Conservation (phyloP, 1,140 invertebrate species). For the Calephelis virginiensis region DNA sequence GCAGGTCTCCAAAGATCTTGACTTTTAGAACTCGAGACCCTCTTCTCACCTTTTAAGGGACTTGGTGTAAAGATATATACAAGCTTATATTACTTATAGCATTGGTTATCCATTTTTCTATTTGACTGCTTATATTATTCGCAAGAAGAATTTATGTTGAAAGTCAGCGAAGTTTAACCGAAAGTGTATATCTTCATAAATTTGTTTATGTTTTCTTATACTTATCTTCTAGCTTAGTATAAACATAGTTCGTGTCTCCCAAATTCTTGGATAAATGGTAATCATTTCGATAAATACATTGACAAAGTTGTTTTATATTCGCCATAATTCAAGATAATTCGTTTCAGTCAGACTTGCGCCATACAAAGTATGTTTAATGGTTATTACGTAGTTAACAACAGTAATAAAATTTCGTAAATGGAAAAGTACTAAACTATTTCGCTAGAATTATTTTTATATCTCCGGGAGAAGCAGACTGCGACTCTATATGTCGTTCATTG, state of each 20-base stretch:
- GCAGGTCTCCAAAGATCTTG: no score
- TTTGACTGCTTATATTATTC: no score
- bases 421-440: constrained; percentile 2
- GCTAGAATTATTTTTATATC: constrained; percentile 5
- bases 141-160: no score
- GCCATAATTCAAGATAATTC: constrained; percentile 17
- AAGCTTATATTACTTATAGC: no score
- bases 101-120: no score
- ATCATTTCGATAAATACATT: constrained; percentile 8
- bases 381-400: constrained; percentile 15
- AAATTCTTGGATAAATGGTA: background rate
- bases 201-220: no score
- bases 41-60: no score
- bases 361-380: constrained; percentile 18
- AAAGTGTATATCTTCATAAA: no score
- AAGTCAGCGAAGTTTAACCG: no score
- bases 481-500: background rate
- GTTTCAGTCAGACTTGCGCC: constrained; percentile 3
- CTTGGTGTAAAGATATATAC: no score
- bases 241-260: background rate
- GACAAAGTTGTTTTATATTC: constrained; percentile 13
- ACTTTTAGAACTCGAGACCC: no score
- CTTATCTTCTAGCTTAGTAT: no score
- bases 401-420: constrained; percentile 14
- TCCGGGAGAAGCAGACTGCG: background rate